Evolutionary conservation across 2,888 invertebrate species (phyloP).

Genomic region (Eucriotettix oculatus): DNA sequence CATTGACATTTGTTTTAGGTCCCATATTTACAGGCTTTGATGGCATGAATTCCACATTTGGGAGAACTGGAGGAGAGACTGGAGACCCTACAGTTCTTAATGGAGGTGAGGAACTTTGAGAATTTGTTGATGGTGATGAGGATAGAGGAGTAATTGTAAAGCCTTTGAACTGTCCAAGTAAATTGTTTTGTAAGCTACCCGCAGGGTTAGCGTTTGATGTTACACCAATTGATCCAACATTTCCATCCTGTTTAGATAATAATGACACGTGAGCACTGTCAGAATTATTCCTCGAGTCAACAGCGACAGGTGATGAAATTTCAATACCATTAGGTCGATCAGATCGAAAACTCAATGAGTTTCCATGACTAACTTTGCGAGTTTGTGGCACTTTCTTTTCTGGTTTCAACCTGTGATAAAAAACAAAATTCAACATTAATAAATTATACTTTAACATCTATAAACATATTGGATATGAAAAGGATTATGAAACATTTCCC

Average conservation of each 20-base stretch:
- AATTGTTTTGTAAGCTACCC: conserved; percentile 27
- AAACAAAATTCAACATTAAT: background rate
- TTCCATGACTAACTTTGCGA: conserved; percentile 4
- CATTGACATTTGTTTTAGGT: conserved; percentile 9
- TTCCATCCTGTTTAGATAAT: conserved; percentile 7
- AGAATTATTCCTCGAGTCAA: conserved; percentile 5
- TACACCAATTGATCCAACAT: background rate
- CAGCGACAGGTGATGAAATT: conserved; percentile 11
- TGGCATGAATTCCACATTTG: conserved; percentile 17
- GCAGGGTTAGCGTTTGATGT: conserved; percentile 2
- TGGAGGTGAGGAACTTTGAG: conserved; percentile 11
- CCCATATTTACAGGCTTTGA: conserved; percentile 8
- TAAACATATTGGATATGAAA: background rate
- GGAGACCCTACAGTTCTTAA: conserved; percentile 4
- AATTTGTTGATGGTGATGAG: conserved; percentile 5
- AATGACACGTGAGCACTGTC: conserved; percentile 13
- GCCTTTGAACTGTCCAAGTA: conserved; percentile 77
- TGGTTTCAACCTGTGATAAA: conserved; percentile 23
- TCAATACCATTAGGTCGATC: conserved; percentile 4
- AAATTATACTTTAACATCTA: background rate
- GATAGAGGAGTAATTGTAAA: conserved; percentile 43
- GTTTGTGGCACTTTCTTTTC: conserved; percentile 16
- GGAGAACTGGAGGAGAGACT: conserved; percentile 15
- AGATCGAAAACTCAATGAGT: conserved; percentile 9
- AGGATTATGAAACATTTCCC: background rate